Percentiles rank a stretch among this genome's conserved stretches.
Evolutionary conservation across 30 jellyfish, hydroid and myxozoan species (phyloP).

Genomic region (Pelagia noctiluca): DNA sequence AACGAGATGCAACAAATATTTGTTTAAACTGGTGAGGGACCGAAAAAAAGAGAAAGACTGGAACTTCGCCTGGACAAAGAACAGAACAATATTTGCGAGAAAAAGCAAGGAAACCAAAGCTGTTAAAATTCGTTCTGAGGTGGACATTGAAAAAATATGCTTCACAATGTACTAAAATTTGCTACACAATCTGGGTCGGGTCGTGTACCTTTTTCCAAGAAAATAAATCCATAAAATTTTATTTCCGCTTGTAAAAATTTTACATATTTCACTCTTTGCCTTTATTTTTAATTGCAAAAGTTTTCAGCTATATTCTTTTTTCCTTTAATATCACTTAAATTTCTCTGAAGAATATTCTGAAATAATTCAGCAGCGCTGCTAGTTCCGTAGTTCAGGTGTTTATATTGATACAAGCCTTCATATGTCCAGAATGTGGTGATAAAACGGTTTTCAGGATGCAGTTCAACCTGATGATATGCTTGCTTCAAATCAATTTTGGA

Average conservation of each 20-base stretch:
- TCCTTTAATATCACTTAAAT: constrained; percentile 28
- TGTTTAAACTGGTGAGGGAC: no score
- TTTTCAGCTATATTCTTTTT: constrained; percentile 36
- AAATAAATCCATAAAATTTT: constrained; percentile 17
- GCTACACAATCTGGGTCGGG: constrained; percentile 14
- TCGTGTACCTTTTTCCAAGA: constrained; percentile 12
- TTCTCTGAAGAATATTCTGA: constrained; percentile 24
- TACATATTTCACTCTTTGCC: constrained; percentile 34
- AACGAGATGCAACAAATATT: no score
- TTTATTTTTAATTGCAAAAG: constrained; percentile 5
- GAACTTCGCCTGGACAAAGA: no score
- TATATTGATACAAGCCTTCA: constrained; percentile 29
- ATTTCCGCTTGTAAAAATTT: constrained; percentile 34
- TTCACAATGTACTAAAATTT: constrained; percentile 13
- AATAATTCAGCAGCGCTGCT: constrained; percentile 46
- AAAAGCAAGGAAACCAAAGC: no score
- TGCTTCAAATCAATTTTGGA: constrained; percentile 34
- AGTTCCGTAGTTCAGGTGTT: constrained; percentile 12
- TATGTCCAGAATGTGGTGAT: constrained; percentile 53
- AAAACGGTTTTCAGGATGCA: constrained; percentile 20
- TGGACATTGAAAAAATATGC: no score
- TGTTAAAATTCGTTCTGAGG: no score
- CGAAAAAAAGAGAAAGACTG: no score
- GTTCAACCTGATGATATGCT: constrained; percentile 50
- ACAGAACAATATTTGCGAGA: no score